These are phyloP conservation scores for Pogonognathellus flavescens DNA, from an alignment of 1,140 invertebrate genomes.

Conservation along the genomic window DNA sequence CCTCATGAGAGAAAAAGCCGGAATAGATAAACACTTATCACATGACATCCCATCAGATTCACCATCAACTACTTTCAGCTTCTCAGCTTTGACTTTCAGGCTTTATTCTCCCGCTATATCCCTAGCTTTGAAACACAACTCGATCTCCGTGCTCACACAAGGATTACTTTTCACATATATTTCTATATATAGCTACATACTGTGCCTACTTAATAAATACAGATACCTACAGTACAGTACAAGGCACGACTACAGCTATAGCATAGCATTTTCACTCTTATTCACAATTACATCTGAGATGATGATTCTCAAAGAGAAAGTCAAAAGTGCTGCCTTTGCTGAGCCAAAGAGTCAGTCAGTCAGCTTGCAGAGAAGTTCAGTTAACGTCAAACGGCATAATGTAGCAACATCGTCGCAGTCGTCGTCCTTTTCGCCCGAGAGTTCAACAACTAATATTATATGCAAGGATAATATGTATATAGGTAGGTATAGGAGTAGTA, in stretches of 20 bases:
- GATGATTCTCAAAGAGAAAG: not conserved
- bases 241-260: not conserved
- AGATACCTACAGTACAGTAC: no score
- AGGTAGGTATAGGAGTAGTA: no score
- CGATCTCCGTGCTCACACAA: not conserved
- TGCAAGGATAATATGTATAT: no score
- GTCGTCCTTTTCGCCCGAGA: no score
- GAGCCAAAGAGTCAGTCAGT: constrained; percentile 19
- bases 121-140: not conserved
- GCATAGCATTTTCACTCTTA: not conserved
- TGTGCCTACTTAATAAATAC: no score
- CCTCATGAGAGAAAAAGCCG: constrained; percentile 21
- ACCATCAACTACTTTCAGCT: constrained; percentile 17
- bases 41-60: constrained; percentile 31
- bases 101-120: no score
- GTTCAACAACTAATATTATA: no score
- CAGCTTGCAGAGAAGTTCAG: not conserved
- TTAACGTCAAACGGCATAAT: no score
- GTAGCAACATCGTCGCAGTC: no score
- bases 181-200: no score
- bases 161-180: not conserved
- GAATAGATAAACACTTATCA: constrained; percentile 36
- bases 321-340: constrained; percentile 23
- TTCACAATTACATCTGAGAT: not conserved
- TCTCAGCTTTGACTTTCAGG: not conserved